These are phyloP conservation scores for Catharus ustulatus DNA, from an alignment of 2,797 vertebrate species.

Conservation along the genomic window DNA sequence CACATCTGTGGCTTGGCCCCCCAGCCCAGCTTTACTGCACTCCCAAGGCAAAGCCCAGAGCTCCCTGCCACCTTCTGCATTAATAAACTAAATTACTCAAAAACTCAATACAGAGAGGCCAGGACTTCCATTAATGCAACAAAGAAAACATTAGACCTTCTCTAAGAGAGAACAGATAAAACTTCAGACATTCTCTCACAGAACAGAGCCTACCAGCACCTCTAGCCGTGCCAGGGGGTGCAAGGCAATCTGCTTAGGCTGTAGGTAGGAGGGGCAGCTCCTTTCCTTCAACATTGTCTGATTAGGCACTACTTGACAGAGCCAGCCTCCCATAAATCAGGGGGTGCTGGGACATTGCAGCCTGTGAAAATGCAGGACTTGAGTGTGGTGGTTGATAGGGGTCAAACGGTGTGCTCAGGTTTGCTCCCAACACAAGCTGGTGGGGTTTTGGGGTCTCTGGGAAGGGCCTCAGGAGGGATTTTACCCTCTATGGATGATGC, in stretches of 20 bases:
- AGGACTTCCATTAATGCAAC: neutral
- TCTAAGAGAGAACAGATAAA: neutral
- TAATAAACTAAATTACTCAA: neutral
- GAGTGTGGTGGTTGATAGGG: neutral
- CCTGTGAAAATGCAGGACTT: neutral
- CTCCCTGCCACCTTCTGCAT: neutral
- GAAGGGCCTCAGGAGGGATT: neutral
- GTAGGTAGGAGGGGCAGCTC: neutral
- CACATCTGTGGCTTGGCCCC: neutral
- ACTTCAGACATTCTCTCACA: fast-evolving
- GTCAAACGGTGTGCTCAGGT: fast-evolving
- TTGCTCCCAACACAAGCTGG: neutral
- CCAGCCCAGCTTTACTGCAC: neutral
- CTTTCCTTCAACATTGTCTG: neutral
- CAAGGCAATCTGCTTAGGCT: neutral
- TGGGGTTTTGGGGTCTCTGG: neutral
- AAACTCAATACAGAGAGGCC: fast-evolving
- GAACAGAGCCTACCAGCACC: fast-evolving
- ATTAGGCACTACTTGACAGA: neutral
- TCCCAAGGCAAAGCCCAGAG: neutral
- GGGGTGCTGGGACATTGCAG: neutral
- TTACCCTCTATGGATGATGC: neutral
- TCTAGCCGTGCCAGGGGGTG: neutral
- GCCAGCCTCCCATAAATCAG: neutral
- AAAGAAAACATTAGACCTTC: neutral